Evolutionary conservation across 2,888 invertebrate species (phyloP), one percentile per base, ranked within the genome.

Genomic region (Bhutanitis thaidina): DNA sequence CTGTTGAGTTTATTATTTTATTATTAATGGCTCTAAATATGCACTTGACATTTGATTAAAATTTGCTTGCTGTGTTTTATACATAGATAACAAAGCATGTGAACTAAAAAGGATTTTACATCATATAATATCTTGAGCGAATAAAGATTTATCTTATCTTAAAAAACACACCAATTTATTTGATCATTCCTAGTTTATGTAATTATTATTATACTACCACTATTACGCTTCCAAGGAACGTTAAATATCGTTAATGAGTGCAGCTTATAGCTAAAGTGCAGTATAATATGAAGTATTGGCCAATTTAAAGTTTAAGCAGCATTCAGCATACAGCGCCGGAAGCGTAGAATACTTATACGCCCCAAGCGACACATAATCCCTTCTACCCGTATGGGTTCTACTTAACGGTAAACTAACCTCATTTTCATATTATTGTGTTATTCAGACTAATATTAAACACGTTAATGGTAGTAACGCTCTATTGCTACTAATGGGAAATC

Each of bases 291-390:
- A 61, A 58, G 55, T 63, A 66, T 66, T 60, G 57, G 61, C 64
- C 61, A 63, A 67, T 65, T 66, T 67, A 66, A 67, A 67, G 66
- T 69, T 69, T 62, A 62, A 64, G 53, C 55, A 54, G 56, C 51
- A 49, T 44, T 48, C 45, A 49, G 46, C 46, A 34, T 52, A 37
- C 38, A 46, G 29, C 29, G 39, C 35, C 43, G 45, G 32, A 10
- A 41, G 47, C 38, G 43, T n/a, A 14, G 36, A 48, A 39, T 39
- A 47, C 46, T 53, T 53, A 58, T 52, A 54, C 49, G 59, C 59
- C 55, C 49, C 53, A 45, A 53, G 60, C 56, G 57, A 49, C 58
- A 53, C 44, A 49, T 63, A 58, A 62, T 57, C 58, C 57, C 48
- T 47, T 25, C 16, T 44, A 45, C 30, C 54, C 47, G 47, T 47